Conservation (phyloP, 2,888 invertebrate species). For the Sminthurinus aureus region DNA sequence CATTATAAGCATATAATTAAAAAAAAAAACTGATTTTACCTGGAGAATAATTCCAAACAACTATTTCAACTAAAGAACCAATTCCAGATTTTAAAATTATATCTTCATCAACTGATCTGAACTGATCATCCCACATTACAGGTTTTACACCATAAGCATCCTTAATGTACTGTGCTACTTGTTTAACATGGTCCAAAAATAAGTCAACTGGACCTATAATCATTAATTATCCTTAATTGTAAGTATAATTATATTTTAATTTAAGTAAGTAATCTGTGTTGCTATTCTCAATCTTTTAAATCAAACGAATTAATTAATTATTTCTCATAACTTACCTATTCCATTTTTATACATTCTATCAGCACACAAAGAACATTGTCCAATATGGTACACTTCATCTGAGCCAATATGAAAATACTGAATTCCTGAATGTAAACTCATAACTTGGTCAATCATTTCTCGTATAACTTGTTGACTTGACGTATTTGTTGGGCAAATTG, state of each 20-base stretch:
- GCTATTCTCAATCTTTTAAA: too few species aligned
- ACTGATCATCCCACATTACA: slow-evolving; percentile 78
- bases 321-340: too few species aligned
- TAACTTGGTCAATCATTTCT: slow-evolving; percentile 77
- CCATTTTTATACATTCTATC: slow-evolving; percentile 62
- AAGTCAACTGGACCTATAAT: slow-evolving; percentile 69
- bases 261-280: too few species aligned
- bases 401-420: slow-evolving; percentile 78
- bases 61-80: slow-evolving; percentile 70
- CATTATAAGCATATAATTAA: too few species aligned
- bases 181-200: slow-evolving; percentile 71
- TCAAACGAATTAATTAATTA: too few species aligned
- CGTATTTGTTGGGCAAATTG: slow-evolving; percentile 75
- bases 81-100: slow-evolving; percentile 65
- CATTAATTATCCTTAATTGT: too few species aligned
- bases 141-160: slow-evolving; percentile 62
- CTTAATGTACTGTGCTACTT: slow-evolving; percentile 65
- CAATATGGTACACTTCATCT: slow-evolving; percentile 81
- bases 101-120: slow-evolving; percentile 68
- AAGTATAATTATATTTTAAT: too few species aligned
- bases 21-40: too few species aligned
- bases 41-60: slow-evolving; percentile 75
- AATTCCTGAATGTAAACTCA: slow-evolving; percentile 68
- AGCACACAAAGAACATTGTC: slow-evolving; percentile 70
- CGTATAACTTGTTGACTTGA: slow-evolving; percentile 69